Conservation (phyloP, 2,888 invertebrate genomes). For the Mimumesa dahlbomi region DNA sequence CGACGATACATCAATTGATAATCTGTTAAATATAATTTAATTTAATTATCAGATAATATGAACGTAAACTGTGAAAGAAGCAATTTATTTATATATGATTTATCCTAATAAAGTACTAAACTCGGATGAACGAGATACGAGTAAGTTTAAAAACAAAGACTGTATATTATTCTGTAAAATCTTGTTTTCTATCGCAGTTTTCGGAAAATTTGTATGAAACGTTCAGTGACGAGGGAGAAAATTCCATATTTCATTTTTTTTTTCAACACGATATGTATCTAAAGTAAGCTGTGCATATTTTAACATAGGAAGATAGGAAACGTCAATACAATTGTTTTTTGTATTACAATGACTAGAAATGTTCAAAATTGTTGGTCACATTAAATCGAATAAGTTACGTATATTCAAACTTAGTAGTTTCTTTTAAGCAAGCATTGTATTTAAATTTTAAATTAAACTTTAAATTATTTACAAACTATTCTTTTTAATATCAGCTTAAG, state of each 20-base stretch:
- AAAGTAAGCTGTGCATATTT: slow-evolving; percentile 38
- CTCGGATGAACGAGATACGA: slow-evolving; percentile 50
- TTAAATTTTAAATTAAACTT: slow-evolving; percentile 68
- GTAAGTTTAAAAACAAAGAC: slow-evolving; percentile 62
- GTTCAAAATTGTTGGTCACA: slow-evolving; percentile 51
- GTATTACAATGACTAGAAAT: slow-evolving; percentile 50
- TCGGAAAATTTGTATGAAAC: slow-evolving; percentile 18
- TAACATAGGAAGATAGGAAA: slow-evolving; percentile 41
- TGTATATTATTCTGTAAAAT: slow-evolving; percentile 51
- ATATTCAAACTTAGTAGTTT: slow-evolving; percentile 37
- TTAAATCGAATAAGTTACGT: slow-evolving; percentile 37
- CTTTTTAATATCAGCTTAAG: too few relatives aligned
- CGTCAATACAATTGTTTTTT: slow-evolving; percentile 35
- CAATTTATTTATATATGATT: slow-evolving; percentile 64
- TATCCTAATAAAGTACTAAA: slow-evolving; percentile 44
- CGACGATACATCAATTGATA: slow-evolving; percentile 62
- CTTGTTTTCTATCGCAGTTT: slow-evolving; percentile 46
- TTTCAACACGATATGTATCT: slow-evolving; percentile 32
- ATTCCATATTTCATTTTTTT: slow-evolving; percentile 30
- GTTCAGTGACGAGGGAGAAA: slow-evolving; percentile 30
- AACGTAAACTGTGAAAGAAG: slow-evolving; percentile 65
- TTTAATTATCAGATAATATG: slow-evolving; percentile 71
- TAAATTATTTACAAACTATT: slow-evolving; percentile 32
- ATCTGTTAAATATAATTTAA: slow-evolving; percentile 76
- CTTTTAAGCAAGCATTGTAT: slow-evolving; percentile 69